Evolutionary conservation across 1,140 invertebrate genomes (phyloP).

Genomic region (Venturia canescens): DNA sequence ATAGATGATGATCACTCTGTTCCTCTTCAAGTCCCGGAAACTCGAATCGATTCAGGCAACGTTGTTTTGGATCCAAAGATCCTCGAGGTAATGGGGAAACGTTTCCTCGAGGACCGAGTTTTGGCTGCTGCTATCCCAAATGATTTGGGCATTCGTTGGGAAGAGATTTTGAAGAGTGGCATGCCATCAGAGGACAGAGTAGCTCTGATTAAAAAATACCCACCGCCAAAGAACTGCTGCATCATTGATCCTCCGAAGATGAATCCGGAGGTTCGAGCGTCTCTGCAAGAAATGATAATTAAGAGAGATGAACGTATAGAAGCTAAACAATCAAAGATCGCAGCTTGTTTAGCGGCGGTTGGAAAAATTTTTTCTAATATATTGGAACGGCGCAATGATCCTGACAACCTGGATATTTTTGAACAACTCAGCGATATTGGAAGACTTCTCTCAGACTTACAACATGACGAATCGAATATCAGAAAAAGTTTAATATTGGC

Average conservation of each 20-base stretch:
- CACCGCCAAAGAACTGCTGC: constrained; percentile 22
- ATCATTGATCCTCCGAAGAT: constrained; percentile 46
- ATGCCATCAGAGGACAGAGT: constrained; percentile 40
- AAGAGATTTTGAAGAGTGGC: constrained; percentile 32
- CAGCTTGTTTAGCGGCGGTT: constrained; percentile 34
- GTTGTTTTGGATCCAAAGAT: too few species aligned
- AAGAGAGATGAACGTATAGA: constrained; percentile 47
- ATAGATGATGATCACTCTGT: too few species aligned
- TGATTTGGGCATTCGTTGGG: constrained; percentile 26
- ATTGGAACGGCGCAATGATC: background rate
- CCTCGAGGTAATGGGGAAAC: constrained; percentile 30
- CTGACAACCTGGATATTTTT: background rate
- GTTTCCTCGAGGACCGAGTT: constrained; percentile 21
- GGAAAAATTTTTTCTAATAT: constrained; percentile 24
- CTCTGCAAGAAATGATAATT: constrained; percentile 25
- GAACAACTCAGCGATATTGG: constrained; percentile 25
- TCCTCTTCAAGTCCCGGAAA: too few species aligned
- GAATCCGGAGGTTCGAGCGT: constrained; percentile 32
- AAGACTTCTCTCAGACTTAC: constrained; percentile 27
- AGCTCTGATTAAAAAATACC: constrained; percentile 30
- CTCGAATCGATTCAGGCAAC: too few species aligned
- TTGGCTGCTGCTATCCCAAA: constrained; percentile 31
- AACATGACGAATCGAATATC: constrained; percentile 29
- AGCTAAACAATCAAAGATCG: constrained; percentile 36
- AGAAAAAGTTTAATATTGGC: constrained; percentile 41